phyloP scores from a whole-genome alignment of 2,113 vertebrate species.

The Pleuronectes platessa region DNA sequence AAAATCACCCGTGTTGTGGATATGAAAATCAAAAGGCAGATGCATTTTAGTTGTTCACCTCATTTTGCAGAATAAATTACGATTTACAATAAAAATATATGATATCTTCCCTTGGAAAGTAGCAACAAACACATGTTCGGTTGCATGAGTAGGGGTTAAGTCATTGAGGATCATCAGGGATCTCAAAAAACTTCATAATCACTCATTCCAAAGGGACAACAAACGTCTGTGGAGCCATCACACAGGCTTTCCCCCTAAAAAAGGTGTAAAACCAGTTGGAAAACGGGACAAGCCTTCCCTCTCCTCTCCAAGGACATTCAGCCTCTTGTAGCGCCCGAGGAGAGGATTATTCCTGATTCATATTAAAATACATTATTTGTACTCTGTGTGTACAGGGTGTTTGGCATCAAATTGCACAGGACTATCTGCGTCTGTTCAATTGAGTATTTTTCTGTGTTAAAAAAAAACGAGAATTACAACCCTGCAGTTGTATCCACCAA shows the following conservation, averaged over 20 bases:
- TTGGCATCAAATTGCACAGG: no score
- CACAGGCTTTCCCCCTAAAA: constrained; percentile 13
- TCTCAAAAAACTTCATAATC: constrained; percentile 14
- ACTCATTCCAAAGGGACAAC: constrained; percentile 6
- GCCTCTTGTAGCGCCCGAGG: constrained; percentile 2
- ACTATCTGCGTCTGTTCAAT: no score
- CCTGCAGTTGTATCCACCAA: no score
- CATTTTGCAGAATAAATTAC: no score
- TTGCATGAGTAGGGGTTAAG: background rate
- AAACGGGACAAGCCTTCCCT: constrained; percentile 23
- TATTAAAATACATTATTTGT: background rate
- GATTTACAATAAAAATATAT: background rate
- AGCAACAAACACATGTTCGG: background rate
- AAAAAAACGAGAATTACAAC: no score
- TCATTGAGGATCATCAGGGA: constrained; percentile 8
- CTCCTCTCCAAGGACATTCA: constrained; percentile 12
- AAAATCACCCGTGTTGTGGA: background rate
- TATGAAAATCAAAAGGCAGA: background rate
- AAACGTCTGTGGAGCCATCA: background rate
- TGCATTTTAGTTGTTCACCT: background rate
- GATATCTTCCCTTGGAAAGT: background rate
- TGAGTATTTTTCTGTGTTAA: no score
- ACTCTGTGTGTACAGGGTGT: background rate
- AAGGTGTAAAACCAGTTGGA: background rate
- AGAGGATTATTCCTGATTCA: constrained; percentile 26